These are phyloP conservation scores for Ancistrus triradiatus DNA, from an alignment of 2,113 vertebrate species.

Conservation along the genomic window DNA sequence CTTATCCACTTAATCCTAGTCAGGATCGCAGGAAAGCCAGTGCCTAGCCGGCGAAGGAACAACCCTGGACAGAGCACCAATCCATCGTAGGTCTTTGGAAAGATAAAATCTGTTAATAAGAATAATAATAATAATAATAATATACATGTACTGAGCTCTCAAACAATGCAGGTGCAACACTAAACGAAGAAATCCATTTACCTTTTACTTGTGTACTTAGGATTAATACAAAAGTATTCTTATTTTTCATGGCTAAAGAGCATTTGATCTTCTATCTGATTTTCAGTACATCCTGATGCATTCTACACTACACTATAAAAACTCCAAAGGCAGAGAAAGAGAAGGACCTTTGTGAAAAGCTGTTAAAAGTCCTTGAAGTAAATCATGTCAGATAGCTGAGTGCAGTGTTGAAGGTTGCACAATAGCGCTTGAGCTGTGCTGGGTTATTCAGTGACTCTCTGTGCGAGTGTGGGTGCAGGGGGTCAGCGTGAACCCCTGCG, in stretches of 20 bases:
- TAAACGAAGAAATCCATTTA: too few species aligned
- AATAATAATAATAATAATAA: too few species aligned
- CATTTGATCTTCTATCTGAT: neutral
- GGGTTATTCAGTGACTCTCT: conserved; percentile 12
- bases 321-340: neutral
- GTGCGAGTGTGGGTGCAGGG: conserved; percentile 9
- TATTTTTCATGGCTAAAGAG: neutral
- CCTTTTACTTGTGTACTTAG: too few species aligned
- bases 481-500: conserved; percentile 14
- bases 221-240: too few species aligned
- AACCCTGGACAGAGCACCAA: too few species aligned
- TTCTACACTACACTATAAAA: neutral
- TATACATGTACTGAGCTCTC: too few species aligned
- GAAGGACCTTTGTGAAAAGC: neutral
- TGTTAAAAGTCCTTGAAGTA: conserved; percentile 25
- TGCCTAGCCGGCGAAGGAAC: too few species aligned
- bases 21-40: too few species aligned
- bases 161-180: too few species aligned
- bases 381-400: conserved; percentile 16
- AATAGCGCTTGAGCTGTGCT: conserved; percentile 7
- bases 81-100: too few species aligned
- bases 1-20: too few species aligned
- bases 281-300: neutral
- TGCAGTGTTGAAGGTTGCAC: conserved; percentile 11
- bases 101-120: too few species aligned